These are phyloP conservation scores for Loripinus fragilis DNA, from an alignment of 2,888 invertebrate genomes.

Conservation along the genomic window DNA sequence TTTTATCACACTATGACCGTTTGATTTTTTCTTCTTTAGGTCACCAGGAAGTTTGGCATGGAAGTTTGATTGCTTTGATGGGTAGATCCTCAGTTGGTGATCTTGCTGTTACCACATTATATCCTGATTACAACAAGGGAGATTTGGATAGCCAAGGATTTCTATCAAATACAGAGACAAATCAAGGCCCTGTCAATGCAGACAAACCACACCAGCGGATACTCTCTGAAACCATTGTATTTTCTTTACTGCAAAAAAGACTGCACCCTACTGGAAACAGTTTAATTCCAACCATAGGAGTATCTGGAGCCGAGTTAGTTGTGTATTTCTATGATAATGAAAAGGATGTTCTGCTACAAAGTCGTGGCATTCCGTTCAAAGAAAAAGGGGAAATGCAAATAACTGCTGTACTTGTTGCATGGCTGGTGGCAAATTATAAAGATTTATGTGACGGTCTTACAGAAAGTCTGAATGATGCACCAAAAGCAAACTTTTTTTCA, in stretches of 20 bases:
- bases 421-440: not conserved
- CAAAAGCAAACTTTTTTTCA: not conserved
- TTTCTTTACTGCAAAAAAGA: not conserved
- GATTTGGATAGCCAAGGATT: not conserved
- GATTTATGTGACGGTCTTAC: not conserved
- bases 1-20: no score
- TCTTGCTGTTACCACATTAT: not conserved
- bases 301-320: not conserved
- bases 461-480: not conserved
- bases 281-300: conserved; percentile 10
- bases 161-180: not conserved
- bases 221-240: not conserved
- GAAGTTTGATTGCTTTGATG: not conserved
- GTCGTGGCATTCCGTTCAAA: not conserved
- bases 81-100: not conserved
- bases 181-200: not conserved
- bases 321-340: conserved; percentile 3
- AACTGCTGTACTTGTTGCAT: not conserved
- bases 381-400: not conserved
- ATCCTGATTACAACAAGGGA: not conserved
- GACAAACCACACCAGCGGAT: not conserved
- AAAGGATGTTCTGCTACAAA: not conserved
- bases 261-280: not conserved
- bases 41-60: not conserved
- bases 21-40: no score